These are phyloP conservation scores for Takifugu flavidus DNA, from an alignment of 2,113 vertebrate genomes.

Conservation along the genomic window DNA sequence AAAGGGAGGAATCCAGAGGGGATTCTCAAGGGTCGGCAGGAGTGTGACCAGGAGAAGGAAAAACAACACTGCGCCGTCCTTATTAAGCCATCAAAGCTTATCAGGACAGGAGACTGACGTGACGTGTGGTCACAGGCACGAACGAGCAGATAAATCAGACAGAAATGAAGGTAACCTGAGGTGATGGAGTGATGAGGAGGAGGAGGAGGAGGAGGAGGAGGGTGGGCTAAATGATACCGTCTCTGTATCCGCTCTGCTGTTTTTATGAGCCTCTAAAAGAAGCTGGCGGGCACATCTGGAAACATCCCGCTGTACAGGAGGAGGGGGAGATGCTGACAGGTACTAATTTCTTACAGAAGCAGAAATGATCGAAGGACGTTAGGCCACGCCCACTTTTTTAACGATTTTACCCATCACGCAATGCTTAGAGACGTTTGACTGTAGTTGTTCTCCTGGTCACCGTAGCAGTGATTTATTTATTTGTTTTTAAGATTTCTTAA, in stretches of 20 bases:
- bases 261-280: slow-evolving; percentile 62
- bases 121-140: neutral
- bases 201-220: slow-evolving; percentile 6
- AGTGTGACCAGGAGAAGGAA: neutral
- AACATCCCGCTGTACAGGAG: slow-evolving; percentile 37
- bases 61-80: neutral
- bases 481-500: too few species aligned
- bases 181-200: slow-evolving; percentile 13
- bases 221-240: slow-evolving; percentile 36
- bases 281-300: slow-evolving; percentile 65
- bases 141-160: neutral
- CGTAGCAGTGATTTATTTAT: too few species aligned
- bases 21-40: slow-evolving; percentile 13
- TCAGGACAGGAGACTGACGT: too few species aligned
- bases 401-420: too few species aligned
- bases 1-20: slow-evolving; percentile 24
- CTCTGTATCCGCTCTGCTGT: slow-evolving; percentile 52
- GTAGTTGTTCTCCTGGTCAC: too few species aligned
- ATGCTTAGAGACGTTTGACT: too few species aligned
- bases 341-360: slow-evolving; percentile 57
- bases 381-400: too few species aligned
- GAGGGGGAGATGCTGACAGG: slow-evolving; percentile 43
- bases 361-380: slow-evolving; percentile 8
- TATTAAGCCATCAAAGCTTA: too few species aligned
- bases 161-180: slow-evolving; percentile 35